These are phyloP conservation scores for Pachycephus smyrnensis DNA, from an alignment of 2,888 invertebrate species.

Conservation along the genomic window DNA sequence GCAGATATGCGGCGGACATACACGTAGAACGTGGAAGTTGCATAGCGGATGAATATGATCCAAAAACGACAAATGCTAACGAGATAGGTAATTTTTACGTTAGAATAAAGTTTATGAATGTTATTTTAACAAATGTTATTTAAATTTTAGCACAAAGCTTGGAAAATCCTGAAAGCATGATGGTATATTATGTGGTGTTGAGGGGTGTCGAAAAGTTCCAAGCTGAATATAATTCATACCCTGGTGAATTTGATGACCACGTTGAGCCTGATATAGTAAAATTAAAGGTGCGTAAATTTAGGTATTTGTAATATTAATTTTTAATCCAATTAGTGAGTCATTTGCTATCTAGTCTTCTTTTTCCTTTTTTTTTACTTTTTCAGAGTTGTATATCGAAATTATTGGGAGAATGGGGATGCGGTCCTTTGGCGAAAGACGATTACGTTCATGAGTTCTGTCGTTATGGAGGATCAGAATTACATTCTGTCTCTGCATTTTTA, in stretches of 20 bases:
- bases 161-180: conserved; percentile 87
- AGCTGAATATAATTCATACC: conserved; percentile 88
- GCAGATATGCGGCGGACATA: conserved; percentile 88
- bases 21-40: conserved; percentile 82
- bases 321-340: not conserved
- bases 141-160: conserved; percentile 73
- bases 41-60: conserved; percentile 85
- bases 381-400: conserved; percentile 76
- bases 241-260: conserved; percentile 86
- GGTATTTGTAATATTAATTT: not conserved
- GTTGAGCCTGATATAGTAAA: conserved; percentile 92
- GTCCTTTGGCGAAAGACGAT: conserved; percentile 86
- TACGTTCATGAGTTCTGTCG: conserved; percentile 95
- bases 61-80: conserved; percentile 71
- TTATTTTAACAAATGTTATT: conserved; percentile 34
- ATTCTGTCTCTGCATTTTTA: conserved; percentile 92
- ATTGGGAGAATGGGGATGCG: conserved; percentile 87
- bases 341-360: not conserved
- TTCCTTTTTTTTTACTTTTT: conserved; percentile 20
- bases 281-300: conserved; percentile 73
- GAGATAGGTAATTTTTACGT: conserved; percentile 67
- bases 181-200: conserved; percentile 90
- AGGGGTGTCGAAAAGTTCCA: conserved; percentile 92
- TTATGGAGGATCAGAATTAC: conserved; percentile 94
- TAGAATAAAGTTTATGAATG: conserved; percentile 25